Base-by-base conservation (phyloP, 2,888 invertebrate species). In the Coenonympha arcania region DNA sequence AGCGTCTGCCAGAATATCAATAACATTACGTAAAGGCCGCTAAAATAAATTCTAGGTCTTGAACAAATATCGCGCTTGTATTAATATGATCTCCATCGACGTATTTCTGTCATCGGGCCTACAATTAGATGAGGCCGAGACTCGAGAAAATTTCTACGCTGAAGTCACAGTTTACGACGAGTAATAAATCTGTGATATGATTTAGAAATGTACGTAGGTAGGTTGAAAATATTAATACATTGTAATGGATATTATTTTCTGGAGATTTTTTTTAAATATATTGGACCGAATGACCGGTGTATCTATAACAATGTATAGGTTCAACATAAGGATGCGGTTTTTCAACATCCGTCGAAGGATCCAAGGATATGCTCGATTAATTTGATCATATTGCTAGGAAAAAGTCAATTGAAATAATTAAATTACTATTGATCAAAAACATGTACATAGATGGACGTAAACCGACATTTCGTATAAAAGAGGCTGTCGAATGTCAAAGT, bases 21-120 rank as follows among this genome's bases (percentile, higher is more conserved):
- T 63, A 60, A 56, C 57, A 63, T 71, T 71, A 65, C 73, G 73
- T 71, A 66, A 70, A 70, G 68, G 56, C 50, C 53, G 66, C 69
- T 43, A 58, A 64, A 64, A 64, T 63, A 62, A 59, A 55, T 58
- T 47, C 50, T n/a, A 42, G 49, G 42, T 50, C 51, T 52, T 56
- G 58, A 57, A 66, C 63, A 63, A 61, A 62, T 63, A 67, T 57
- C 58, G 54, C 61, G 62, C 60, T 58, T 61, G 66, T 66, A 64
- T 28, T 2, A 11, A 28, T 69, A 71, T 65, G 66, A 71, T 70
- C 57, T 66, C 57, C 68, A 71, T 73, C 66, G 64, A 71, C 67
- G 66, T 78, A 74, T 75, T 68, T 77, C 75, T 78, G 74, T 80
- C 79, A 76, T 64, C 77, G 64, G 53, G 40, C 60, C 64, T 68